Evolutionary conservation across 2,113 vertebrate genomes (phyloP), one percentile per base, ranked within the genome.

Genomic region (Ranitomeya imitator): DNA sequence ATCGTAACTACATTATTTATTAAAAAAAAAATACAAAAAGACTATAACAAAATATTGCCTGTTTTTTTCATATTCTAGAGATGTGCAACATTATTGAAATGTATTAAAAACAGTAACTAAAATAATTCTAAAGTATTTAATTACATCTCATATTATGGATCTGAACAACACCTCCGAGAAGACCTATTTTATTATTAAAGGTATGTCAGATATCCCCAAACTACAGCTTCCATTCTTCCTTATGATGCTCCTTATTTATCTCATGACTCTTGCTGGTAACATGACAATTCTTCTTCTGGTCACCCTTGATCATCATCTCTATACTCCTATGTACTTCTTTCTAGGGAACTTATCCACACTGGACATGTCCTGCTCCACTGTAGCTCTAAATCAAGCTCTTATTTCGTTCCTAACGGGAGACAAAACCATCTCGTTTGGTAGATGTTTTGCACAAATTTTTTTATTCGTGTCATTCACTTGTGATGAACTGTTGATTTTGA

Each of bases 301-400:
- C 67, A 31, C 90, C 76, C 12, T 63, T 0, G 76, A 93, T 37
- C 63, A 0, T 2, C 86, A 60, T 0, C 90, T 93, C 13, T 91
- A 92, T 65, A 92, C 90, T 21, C 92, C 91, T 78, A 91, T 90
- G 91, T 92, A 63, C 61, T 63, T 63, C 18, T 63, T 63, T 19
- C 8, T 63, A 19, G 90, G 89, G 69, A 93, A 93, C 78, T 90
- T 93, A 91, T 91, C 93, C 10, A 90, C 92, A 78, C 63, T 93
- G 69, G 93, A 93, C 55, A 93, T 92, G 31, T 92, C 91, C 90
- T 93, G 91, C 1, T 91, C 92, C 26, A 93, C 92, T 10, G 90
- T 93, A 10, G 93, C 91, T 23, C 85, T 93, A 90, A 91, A 92
- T 10, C 92, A 93, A 63, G 92, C 92, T 90, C 12, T 86, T 6